A percentile compares a stretch with the other conserved stretches of the same genome.
phyloP scores from a whole-genome alignment of 2,888 invertebrate species.

The Microplitis manilae region DNA sequence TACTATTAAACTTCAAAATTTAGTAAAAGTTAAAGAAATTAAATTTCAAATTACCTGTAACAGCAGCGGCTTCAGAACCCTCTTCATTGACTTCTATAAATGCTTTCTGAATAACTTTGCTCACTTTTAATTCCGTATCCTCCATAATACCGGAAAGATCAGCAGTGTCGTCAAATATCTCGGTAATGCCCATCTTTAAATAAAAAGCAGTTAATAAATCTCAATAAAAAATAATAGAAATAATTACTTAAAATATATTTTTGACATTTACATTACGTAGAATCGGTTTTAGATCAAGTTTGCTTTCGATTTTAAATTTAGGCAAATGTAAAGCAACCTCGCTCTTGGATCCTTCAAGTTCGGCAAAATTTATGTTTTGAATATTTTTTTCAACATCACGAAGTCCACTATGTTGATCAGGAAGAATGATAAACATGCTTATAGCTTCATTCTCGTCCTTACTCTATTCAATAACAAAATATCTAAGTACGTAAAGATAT shows the following conservation, averaged over 20 bases:
- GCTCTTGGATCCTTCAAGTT: slow-evolving; percentile 62
- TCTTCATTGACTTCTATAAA: slow-evolving; percentile 91
- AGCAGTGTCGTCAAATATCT: slow-evolving; percentile 77
- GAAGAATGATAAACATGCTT: slow-evolving; percentile 42
- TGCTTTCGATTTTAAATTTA: slow-evolving; percentile 85
- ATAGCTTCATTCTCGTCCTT: slow-evolving; percentile 8
- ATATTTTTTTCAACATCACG: slow-evolving; percentile 25
- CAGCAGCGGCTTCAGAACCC: slow-evolving; percentile 89
- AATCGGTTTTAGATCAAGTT: slow-evolving; percentile 75
- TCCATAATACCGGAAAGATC: slow-evolving; percentile 78
- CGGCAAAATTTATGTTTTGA: slow-evolving; percentile 2
- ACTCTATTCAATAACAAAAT: slow-evolving; percentile 11
- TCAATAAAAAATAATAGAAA: background rate
- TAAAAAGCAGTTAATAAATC: background rate
- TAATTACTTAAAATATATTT: background rate
- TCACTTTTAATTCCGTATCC: slow-evolving; percentile 73
- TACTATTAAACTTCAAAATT: too few species aligned
- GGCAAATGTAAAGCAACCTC: slow-evolving; percentile 82
- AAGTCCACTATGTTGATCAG: slow-evolving; percentile 27
- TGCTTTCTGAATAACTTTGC: slow-evolving; percentile 86
- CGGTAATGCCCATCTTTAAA: slow-evolving; percentile 79
- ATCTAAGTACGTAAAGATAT: slow-evolving; percentile 3
- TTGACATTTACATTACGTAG: slow-evolving; percentile 75
- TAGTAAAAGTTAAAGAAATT: slow-evolving; percentile 1
- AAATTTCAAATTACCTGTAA: slow-evolving; percentile 78